Evolutionary conservation across 2,888 invertebrate genomes (phyloP), one percentile per base, ranked within the genome.

Genomic region (Cactoblastis cactorum): DNA sequence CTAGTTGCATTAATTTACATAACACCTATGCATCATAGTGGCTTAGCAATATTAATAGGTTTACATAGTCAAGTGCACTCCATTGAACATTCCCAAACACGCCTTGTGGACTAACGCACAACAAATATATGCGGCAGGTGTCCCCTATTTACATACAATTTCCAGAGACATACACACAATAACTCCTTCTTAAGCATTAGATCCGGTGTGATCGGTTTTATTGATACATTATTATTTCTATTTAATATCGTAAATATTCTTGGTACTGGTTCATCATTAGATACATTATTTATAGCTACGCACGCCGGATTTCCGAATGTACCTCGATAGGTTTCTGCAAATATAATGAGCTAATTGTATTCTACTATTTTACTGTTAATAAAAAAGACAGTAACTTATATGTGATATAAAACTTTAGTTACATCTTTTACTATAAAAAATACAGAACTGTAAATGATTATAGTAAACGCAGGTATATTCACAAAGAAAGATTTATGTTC

Each of bases 111-210:
- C 55, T 66, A 62, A 72, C 69, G 68, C 71, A 67, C 73, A 64
- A 78, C 80, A 83, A 87, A 85, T 83, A 79, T 86, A 88, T 88
- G 83, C 88, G 81, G 84, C 88, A 88, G 87, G 87, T 89, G 88
- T 85, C 81, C 78, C 72, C 60, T 82, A 88, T 89, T 88, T 82
- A 86, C 87, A 89, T 88, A 88, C 84, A 84, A 85, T 87, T 88
- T 87, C 79, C 74, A 77, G 76, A 83, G 76, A 70, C 76, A 72
- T 69, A 75, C 72, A 72, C 62, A 68, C 65, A 71, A 79, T 79
- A 74, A 79, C 78, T 73, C 72, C 70, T 74, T 75, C 71, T 72
- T 76, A 75, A 77, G 70, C 69, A 73, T 70, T 61, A 66, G 71
- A 80, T 79, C 79, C 79, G 78, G 77, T 69, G 69, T 67, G 73